phyloP scores from a whole-genome alignment of 2,797 vertebrate genomes.

The Arctocebus calabarensis region DNA sequence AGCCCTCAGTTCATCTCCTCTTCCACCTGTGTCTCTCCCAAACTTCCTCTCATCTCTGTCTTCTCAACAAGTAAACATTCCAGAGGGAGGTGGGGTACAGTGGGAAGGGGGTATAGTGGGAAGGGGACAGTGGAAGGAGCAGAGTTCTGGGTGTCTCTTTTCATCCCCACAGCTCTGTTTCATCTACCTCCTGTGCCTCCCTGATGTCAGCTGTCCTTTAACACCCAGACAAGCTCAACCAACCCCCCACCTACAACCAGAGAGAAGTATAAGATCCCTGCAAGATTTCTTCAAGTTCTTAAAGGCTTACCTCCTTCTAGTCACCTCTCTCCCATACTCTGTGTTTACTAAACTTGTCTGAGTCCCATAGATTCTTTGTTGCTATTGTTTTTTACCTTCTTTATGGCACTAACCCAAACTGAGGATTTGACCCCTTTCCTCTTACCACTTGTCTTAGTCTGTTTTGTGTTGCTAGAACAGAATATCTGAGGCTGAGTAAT shows the following conservation, averaged over 20 bases:
- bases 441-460: background rate
- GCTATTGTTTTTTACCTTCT: background rate
- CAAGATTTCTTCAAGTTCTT: background rate
- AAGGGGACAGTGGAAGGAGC: background rate
- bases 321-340: background rate
- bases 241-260: background rate
- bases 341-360: background rate
- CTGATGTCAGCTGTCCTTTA: background rate
- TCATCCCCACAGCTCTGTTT: background rate
- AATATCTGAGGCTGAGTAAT: background rate
- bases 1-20: background rate
- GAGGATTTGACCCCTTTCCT: background rate
- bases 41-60: background rate
- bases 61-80: background rate
- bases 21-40: background rate
- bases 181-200: background rate
- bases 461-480: background rate
- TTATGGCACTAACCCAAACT: background rate
- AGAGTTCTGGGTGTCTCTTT: background rate
- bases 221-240: background rate
- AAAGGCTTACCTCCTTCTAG: background rate
- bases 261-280: background rate
- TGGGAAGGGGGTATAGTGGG: background rate
- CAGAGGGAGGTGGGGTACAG: background rate
- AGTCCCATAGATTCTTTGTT: background rate